Evolutionary conservation across 2,888 invertebrate species (phyloP), one percentile per base, ranked within the genome.

Genomic region (Acrobasis repandana): DNA sequence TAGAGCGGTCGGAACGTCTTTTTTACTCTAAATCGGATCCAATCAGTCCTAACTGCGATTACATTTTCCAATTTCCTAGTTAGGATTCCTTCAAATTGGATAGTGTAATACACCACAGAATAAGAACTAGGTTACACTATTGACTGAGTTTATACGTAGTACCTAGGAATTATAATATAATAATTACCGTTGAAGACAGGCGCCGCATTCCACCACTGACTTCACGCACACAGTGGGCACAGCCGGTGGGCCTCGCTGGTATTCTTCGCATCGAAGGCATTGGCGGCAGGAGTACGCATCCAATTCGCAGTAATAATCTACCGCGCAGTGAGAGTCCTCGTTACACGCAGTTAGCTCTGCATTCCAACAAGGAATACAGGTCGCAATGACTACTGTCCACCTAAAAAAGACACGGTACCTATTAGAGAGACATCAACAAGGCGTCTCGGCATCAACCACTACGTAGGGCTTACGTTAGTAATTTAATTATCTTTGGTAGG

Each of bases 261-360:
- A 67, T 33, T 76, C 67, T 34, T 74, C 72, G 63, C 87, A 87
- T 11, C 67, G 61, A 43, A 85, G 65, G 61, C 87, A 87, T 58
- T 73, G 62, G 28, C 67, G 74, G 60, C 87, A 86, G 14, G 65
- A 58, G 58, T 67, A 71, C 2, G 60, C 54, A 36, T 62, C 67
- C 11, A 52, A n/a, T 11, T 78, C 76, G 64, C 86, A 86, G 66
- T 71, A 85, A 61, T 70, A 79, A 6, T 75, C 79, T 8, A 60
- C 68, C 16, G 73, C 62, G 61, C 86, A 87, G 9, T 86, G 79
- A 1, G 58, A 61, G 43, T 83, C 76, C 43, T 73, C 71, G 14
- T 58, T 58, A 61, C 86, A 86, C 2, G 59, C 65, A 10, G 69
- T 54, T 5, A 65, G 63, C n/a, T 63, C 48, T 1, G 56, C 61